Base-by-base conservation (phyloP, 2,888 invertebrate species). In the Calephelis perditalis region DNA sequence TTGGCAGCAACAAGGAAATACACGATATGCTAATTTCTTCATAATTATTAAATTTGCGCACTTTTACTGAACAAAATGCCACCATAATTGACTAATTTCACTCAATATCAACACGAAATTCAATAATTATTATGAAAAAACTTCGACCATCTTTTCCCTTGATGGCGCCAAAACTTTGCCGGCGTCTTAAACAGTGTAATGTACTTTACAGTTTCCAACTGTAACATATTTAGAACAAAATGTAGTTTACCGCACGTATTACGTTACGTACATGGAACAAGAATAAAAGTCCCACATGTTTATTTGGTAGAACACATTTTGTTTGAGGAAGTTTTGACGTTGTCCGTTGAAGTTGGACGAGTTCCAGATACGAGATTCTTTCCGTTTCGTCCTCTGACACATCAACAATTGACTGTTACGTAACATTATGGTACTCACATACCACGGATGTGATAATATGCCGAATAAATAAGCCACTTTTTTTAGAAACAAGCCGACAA, bases 271-370 rank as follows among this genome's bases (percentile, higher is more conserved):
- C 35, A 10, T 40, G 49, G 26, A 49, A 49, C 49, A 35, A 49
- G 10, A 49, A 49, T 26, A 49, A 49, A 35, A 49, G 7, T 26
- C 49, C 9, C 49, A 49, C 10, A 49, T 49, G 11, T 49, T 26
- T 49, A 49, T 49, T 49, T 49, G 49, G 26, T 4, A 15, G 49
- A 49, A 49, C 49, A 49, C 26, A 49, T 49, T 49, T 49, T 49
- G 49, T 49, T 49, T 49, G 49, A 49, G 49, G 52, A 52, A 52
- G 52, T 52, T 54, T 54, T 54, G 52, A 54, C 52, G 52, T 54
- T 36, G 52, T 35, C 52, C 52, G 52, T 54, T 35, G 11, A 35
- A 54, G 35, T 36, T 54, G 52, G 52, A 52, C 35, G 52, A 11
- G 26, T 52, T 52, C 52, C 52, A 52, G 52, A 52, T 52, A 35